Percentiles rank a stretch among this genome's conserved stretches.
Conservation (phyloP, 37 sponge, comb jelly and placozoan species). For the Ephydatia muelleri region DNA sequence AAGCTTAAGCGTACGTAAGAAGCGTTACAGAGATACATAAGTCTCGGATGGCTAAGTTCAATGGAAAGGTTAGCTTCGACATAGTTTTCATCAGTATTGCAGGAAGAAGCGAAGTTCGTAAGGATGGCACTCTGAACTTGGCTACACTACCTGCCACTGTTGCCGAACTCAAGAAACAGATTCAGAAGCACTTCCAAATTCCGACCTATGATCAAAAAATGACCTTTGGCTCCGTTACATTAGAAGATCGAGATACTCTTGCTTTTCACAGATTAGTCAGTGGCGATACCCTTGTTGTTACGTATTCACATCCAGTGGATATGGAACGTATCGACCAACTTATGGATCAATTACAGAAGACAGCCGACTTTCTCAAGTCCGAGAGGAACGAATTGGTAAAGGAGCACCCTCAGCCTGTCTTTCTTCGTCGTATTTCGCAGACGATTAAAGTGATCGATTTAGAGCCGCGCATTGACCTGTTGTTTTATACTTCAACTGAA, state of each 20-base stretch:
- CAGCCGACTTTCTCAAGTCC: neutral
- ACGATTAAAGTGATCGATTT: neutral
- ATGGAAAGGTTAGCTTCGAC: neutral
- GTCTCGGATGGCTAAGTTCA: too few species aligned
- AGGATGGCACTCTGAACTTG: neutral
- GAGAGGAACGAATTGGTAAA: neutral
- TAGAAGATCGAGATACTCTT: neutral
- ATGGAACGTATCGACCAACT: neutral
- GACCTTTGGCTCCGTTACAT: neutral
- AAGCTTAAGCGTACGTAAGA: too few species aligned
- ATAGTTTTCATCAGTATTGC: neutral
- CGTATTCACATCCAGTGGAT: neutral
- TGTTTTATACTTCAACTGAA: neutral
- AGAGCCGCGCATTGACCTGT: neutral
- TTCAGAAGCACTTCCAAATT: neutral
- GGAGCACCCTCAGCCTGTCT: neutral
- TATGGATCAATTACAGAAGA: neutral
- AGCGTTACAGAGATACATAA: too few species aligned
- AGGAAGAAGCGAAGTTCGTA: neutral
- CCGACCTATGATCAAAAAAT: neutral
- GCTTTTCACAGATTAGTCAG: neutral
- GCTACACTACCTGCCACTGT: neutral
- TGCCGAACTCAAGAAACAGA: neutral
- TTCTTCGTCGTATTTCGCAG: neutral
- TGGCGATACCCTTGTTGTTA: neutral